Evolutionary conservation across 2,113 vertebrate species (phyloP).

Genomic region (Dendropsophus ebraccatus): DNA sequence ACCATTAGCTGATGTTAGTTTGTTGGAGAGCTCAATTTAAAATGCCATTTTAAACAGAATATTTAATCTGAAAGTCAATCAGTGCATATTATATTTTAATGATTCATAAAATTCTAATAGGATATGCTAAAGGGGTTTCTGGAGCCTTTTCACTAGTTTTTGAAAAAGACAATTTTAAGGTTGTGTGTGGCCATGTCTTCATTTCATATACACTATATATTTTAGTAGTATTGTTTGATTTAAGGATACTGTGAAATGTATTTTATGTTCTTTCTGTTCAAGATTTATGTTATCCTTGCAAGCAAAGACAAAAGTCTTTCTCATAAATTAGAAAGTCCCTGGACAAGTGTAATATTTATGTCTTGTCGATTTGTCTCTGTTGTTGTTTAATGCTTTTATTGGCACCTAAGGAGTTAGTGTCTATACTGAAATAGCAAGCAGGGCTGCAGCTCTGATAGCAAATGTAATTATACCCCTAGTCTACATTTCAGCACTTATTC

Average conservation of each 20-base stretch:
- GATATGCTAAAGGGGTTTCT: background rate
- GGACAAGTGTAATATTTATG: slow-evolving; percentile 9
- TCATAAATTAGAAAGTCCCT: slow-evolving; percentile 24
- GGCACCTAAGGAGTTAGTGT: slow-evolving; percentile 2
- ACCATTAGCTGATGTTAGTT: background rate
- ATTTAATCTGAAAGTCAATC: background rate
- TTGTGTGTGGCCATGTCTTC: background rate
- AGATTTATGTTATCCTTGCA: slow-evolving; percentile 36
- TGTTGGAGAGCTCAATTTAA: slow-evolving; percentile 21
- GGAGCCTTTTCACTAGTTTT: background rate
- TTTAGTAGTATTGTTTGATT: slow-evolving; percentile 2
- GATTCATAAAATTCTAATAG: slow-evolving; percentile 38
- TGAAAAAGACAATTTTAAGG: background rate
- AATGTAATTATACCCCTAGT: background rate
- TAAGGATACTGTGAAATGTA: slow-evolving; percentile 2
- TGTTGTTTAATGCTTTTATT: slow-evolving; percentile 43
- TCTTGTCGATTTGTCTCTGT: slow-evolving; percentile 15
- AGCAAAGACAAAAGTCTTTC: background rate
- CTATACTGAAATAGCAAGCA: slow-evolving; percentile 2
- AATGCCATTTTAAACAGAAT: slow-evolving; percentile 17
- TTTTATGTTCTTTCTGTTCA: slow-evolving; percentile 10
- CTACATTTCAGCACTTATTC: background rate
- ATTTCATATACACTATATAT: background rate
- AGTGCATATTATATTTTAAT: slow-evolving; percentile 41
- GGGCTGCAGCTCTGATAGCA: background rate